Conservation (phyloP, 1,140 invertebrate genomes). For the Leptoteleia sp. region DNA sequence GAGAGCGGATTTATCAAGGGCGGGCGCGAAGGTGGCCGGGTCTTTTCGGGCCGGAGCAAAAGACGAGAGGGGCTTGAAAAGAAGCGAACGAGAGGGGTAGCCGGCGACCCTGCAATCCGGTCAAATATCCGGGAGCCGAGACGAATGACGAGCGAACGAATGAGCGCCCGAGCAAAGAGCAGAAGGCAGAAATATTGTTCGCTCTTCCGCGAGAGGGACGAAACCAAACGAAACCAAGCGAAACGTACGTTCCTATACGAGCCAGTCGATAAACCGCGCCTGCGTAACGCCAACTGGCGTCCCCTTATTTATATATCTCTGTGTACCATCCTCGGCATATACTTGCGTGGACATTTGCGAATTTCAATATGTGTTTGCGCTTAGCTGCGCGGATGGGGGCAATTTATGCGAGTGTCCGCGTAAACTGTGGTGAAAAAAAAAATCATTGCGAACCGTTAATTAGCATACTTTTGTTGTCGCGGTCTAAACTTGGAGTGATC, state of each 20-base stretch:
- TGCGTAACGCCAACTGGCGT: slow-evolving; percentile 40
- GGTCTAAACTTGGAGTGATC: no score
- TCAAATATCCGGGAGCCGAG: slow-evolving; percentile 68
- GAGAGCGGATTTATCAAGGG: slow-evolving; percentile 48
- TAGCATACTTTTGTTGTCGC: no score
- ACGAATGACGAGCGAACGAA: slow-evolving; percentile 64
- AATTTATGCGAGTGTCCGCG: no score
- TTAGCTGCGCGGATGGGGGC: no score
- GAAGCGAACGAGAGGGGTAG: slow-evolving; percentile 38
- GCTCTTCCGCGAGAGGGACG: slow-evolving; percentile 61
- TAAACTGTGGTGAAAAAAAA: no score
- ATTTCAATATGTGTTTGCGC: no score
- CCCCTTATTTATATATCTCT: slow-evolving; percentile 38
- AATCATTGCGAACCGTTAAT: no score
- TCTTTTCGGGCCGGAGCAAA: slow-evolving; percentile 16
- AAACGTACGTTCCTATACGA: slow-evolving; percentile 61
- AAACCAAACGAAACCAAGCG: slow-evolving; percentile 61
- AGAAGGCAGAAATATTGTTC: slow-evolving; percentile 67
- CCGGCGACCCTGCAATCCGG: slow-evolving; percentile 55
- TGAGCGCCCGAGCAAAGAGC: slow-evolving; percentile 63
- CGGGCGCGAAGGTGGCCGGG: slow-evolving; percentile 18
- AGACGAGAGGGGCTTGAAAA: slow-evolving; percentile 42
- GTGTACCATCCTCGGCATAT: no score
- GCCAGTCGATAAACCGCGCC: slow-evolving; percentile 67
- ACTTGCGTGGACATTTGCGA: no score